Base-by-base conservation (phyloP, 1,140 invertebrate species). In the Aphelinus atriplicis region DNA sequence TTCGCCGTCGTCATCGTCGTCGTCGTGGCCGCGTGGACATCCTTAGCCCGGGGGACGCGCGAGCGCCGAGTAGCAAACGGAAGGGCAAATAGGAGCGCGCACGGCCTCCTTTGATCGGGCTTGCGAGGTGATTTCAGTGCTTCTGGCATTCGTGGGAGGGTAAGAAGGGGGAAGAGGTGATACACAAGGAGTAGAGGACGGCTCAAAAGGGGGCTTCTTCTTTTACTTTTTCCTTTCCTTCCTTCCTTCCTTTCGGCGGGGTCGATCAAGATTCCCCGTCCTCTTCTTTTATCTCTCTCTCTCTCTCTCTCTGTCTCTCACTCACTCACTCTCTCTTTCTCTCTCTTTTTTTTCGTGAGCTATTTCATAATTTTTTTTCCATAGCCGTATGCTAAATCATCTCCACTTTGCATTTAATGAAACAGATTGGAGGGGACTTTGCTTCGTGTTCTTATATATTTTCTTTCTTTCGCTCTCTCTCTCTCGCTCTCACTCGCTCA, bases 111-210 rank as follows among this genome's bases (percentile, higher is more conserved):
- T 85, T 81, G 80, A 80, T 84, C 80, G 80, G 75, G 75, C 74
- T 81, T 79, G 64, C 79, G 79, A 82, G 80, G 77, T 80, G 78
- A 82, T 82, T 78, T 78, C 78, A 80, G 83, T 84, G 81, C 80
- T 83, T 78, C 83, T 84, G 84, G 81, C 82, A 86, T 87, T 87
- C 85, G 84, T 82, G 83, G 86, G 87, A 84, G 87, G 87, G 81
- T 84, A 81, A 80, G 84, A 67, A 71, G 69, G 62, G 67, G 64
- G 51, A 55, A 26, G 48, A 62, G 83, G 82, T 83, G 79, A 84
- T 86, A 86, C 85, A 87, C 82, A 84, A 81, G 85, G 85, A 87
- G 57, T 45, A 78, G 80, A 81, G 84, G 84, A 85, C 77, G 71
- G 80, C 83, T 82, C 75, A 81, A 81, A 80, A 79, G 81, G 77